Conservation (phyloP, 1,140 invertebrate species). For the Riptortus pedestris region DNA sequence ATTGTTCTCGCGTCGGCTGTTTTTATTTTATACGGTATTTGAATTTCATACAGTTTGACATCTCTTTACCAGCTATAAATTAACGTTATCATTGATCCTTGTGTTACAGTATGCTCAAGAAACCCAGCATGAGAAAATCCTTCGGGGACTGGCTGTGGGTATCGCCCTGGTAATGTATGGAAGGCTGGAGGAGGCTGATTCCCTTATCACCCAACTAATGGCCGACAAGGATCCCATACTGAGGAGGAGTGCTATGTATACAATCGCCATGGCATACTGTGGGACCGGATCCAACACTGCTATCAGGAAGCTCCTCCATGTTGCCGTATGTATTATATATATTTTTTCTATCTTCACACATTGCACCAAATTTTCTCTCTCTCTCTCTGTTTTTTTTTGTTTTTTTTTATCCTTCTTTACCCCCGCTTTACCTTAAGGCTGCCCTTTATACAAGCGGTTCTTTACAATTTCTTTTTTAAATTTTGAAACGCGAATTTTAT, state of each 20-base stretch:
- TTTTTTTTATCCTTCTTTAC: no score
- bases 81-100: no score
- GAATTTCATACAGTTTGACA: no score
- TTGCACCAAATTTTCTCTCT: neutral
- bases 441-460: neutral
- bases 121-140: slow-evolving; percentile 97
- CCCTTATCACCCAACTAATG: slow-evolving; percentile 76
- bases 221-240: slow-evolving; percentile 78
- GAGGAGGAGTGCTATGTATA: slow-evolving; percentile 91
- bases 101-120: slow-evolving; percentile 62
- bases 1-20: no score
- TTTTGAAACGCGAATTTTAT: no score
- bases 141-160: slow-evolving; percentile 87
- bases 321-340: slow-evolving; percentile 59
- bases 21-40: no score
- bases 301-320: slow-evolving; percentile 85
- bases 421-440: no score
- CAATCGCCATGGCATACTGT: slow-evolving; percentile 95
- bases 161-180: slow-evolving; percentile 96
- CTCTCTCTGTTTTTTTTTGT: no score
- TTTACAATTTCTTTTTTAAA: no score
- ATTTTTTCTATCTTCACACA: neutral
- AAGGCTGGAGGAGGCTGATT: slow-evolving; percentile 88
- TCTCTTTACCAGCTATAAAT: no score
- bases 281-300: slow-evolving; percentile 96